Conservation (phyloP, 2,797 vertebrate genomes). For the Myotis pilosus region DNA sequence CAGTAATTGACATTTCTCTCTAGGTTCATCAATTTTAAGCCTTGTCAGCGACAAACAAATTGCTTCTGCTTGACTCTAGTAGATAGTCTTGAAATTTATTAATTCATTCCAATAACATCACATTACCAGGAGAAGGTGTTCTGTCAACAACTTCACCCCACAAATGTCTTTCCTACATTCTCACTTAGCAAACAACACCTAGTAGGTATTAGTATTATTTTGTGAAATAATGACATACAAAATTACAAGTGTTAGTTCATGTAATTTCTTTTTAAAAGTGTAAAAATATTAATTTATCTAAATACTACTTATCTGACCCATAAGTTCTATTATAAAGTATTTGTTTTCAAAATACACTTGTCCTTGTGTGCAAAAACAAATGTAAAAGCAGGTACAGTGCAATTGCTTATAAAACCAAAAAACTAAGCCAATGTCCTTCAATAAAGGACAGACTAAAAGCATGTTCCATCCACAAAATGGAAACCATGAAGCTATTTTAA, state of each 20-base stretch:
- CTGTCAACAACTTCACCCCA: not conserved
- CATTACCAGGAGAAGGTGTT: not conserved
- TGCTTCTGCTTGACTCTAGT: not conserved
- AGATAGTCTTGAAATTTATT: not conserved
- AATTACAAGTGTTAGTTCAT: not conserved
- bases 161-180: not conserved
- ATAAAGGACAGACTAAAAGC: not conserved
- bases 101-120: not conserved
- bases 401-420: not conserved
- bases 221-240: not conserved
- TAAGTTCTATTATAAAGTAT: not conserved
- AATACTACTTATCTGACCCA: not conserved
- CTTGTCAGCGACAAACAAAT: not conserved
- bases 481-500: not conserved
- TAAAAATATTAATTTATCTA: not conserved
- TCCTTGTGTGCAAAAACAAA: not conserved
- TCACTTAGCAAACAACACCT: not conserved
- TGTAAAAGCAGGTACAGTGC: not conserved
- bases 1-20: slow-evolving; percentile 24
- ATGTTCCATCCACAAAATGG: not conserved
- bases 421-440: not conserved
- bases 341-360: not conserved
- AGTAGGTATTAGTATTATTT: not conserved
- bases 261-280: not conserved
- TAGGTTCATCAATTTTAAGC: slow-evolving; percentile 37